phyloP scores from a whole-genome alignment of 2,888 invertebrate species.

The Thecophora atra region DNA sequence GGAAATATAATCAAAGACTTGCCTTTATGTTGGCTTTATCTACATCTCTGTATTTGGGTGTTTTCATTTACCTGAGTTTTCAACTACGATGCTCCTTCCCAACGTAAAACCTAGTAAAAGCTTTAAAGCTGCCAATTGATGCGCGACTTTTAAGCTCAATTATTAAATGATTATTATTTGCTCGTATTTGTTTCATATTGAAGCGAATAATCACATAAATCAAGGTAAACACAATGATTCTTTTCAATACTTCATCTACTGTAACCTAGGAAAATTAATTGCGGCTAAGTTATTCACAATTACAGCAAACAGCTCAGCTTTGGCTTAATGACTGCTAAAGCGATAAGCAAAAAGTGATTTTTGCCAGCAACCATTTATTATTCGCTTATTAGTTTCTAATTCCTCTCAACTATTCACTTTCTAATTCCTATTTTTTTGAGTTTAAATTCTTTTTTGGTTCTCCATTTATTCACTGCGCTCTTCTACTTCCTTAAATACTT shows the following conservation, averaged over 20 bases:
- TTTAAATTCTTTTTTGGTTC: background rate
- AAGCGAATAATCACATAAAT: constrained; percentile 30
- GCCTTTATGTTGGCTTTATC: background rate
- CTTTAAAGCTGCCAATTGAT: constrained; percentile 7
- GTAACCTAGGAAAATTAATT: background rate
- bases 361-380: background rate
- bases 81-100: background rate
- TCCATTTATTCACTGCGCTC: background rate
- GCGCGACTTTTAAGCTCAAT: constrained; percentile 42
- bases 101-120: constrained; percentile 40
- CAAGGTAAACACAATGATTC: constrained; percentile 32
- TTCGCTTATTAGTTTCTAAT: background rate
- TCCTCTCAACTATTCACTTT: background rate
- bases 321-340: background rate
- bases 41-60: background rate
- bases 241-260: background rate
- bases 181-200: constrained; percentile 66
- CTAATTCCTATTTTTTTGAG: too few relatives aligned
- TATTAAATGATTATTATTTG: constrained; percentile 66
- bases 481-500: background rate
- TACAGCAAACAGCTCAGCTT: background rate
- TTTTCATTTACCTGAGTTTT: background rate
- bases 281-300: background rate
- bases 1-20: background rate
- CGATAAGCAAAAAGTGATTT: background rate